Percentiles rank a stretch among this genome's conserved stretches.
phyloP scores from a whole-genome alignment of 2,888 invertebrate species.

The Athalia rosae region DNA sequence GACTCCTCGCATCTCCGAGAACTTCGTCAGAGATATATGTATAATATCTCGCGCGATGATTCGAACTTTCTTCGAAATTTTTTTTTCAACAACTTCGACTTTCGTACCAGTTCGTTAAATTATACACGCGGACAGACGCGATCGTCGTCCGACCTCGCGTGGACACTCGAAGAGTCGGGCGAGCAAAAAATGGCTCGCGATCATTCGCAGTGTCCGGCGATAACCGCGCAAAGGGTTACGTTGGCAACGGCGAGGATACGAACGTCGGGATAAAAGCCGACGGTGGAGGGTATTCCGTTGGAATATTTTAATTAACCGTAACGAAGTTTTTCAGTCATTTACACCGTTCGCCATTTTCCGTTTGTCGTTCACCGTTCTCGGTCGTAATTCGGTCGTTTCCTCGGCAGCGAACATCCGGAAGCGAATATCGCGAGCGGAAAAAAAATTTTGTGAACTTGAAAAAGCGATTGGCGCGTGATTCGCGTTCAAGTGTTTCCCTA shows the following conservation, averaged over 20 bases:
- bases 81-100: no score
- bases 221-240: constrained; percentile 1
- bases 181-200: neutral
- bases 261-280: constrained; percentile 61
- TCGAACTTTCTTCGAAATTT: no score
- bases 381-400: no score
- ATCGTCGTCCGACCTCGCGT: neutral
- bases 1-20: constrained; percentile 4
- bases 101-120: no score
- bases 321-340: neutral
- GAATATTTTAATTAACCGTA: constrained; percentile 66
- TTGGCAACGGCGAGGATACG: constrained; percentile 48
- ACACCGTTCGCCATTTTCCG: neutral
- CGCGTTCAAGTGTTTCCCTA: neutral
- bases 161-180: neutral
- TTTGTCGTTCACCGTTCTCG: no score
- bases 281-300: constrained; percentile 59
- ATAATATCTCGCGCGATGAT: no score
- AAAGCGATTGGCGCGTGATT: neutral
- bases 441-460: neutral
- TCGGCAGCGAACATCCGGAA: neutral
- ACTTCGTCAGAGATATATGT: no score
- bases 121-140: no score
- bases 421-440: neutral
- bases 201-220: constrained; percentile 21